These are phyloP conservation scores for Mareca strepera DNA, from an alignment of 2,797 vertebrate species.

Conservation along the genomic window DNA sequence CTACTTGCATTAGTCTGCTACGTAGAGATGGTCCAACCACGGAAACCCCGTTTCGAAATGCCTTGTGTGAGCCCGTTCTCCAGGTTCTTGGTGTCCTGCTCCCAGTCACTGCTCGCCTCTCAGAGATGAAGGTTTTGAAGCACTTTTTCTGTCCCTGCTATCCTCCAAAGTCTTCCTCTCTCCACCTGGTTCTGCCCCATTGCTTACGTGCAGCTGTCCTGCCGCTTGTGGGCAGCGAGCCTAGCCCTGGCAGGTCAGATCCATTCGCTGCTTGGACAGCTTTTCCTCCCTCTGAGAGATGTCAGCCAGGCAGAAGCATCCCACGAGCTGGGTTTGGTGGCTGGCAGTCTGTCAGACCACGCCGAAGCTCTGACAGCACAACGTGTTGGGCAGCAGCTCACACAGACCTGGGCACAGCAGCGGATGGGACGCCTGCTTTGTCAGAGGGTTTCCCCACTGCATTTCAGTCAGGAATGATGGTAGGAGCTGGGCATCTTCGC, in stretches of 20 bases:
- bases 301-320: neutral
- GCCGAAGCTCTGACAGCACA: neutral
- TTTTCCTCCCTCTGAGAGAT: neutral
- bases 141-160: neutral
- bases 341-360: neutral
- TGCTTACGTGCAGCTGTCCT: neutral
- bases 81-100: neutral
- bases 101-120: neutral
- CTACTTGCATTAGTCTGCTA: neutral
- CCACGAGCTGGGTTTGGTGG: neutral
- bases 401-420: neutral
- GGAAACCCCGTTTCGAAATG: neutral
- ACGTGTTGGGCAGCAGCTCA: neutral
- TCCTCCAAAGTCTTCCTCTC: neutral
- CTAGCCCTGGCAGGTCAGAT: neutral
- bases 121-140: neutral
- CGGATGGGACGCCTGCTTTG: neutral
- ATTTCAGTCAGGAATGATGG: rapidly evolving
- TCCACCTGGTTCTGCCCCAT: neutral
- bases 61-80: neutral
- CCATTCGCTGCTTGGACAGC: neutral
- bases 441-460: neutral
- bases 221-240: neutral
- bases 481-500: neutral
- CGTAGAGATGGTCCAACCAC: rapidly evolving